phyloP scores from a whole-genome alignment of 2,797 vertebrate species.

The Paramormyrops hopkinsi region DNA sequence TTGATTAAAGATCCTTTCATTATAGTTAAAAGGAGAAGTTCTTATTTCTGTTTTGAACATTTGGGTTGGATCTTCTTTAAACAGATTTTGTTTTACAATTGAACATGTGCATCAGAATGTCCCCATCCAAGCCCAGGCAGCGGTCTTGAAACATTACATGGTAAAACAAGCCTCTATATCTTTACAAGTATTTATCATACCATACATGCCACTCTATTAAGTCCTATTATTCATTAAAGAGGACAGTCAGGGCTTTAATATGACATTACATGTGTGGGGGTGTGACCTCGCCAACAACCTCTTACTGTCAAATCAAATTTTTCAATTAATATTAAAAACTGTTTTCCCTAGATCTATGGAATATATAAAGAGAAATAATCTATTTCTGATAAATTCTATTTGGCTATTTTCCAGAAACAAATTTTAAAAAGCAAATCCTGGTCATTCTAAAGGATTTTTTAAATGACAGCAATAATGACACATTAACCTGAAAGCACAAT shows the following conservation, averaged over 20 bases:
- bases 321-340: neutral
- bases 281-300: neutral
- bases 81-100: neutral
- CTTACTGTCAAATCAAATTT: neutral
- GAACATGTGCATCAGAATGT: neutral
- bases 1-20: neutral
- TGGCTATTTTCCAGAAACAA: neutral
- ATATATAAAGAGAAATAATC: neutral
- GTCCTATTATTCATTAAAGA: neutral
- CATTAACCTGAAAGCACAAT: neutral
- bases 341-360: neutral
- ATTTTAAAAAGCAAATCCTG: neutral
- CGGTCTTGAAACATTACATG: neutral
- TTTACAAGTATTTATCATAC: neutral
- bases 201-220: neutral
- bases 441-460: neutral
- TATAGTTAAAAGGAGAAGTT: neutral
- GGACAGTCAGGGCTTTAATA: neutral
- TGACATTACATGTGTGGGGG: neutral
- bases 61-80: neutral
- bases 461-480: neutral
- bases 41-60: neutral
- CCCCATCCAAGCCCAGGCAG: neutral
- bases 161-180: neutral
- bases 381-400: neutral